These are phyloP conservation scores for Tragelaphus buxtoni DNA, from an alignment of 2,113 vertebrate genomes.

Conservation along the genomic window DNA sequence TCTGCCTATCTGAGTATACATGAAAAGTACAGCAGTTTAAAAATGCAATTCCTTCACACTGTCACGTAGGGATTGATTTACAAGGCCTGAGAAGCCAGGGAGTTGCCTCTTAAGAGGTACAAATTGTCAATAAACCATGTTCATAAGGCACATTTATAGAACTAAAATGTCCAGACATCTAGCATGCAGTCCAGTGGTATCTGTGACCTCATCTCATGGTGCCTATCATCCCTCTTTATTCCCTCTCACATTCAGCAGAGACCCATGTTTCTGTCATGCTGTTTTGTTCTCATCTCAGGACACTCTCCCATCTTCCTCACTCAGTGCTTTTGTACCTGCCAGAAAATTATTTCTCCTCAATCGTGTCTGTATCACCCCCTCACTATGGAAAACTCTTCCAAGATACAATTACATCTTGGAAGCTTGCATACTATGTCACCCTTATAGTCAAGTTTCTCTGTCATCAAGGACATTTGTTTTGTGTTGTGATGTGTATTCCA, in stretches of 20 bases:
- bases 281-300: background rate
- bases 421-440: background rate
- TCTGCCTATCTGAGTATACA: accelerated
- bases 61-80: accelerated
- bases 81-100: accelerated
- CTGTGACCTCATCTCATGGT: accelerated
- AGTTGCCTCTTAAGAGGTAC: background rate
- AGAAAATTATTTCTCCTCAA: background rate
- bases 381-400: background rate
- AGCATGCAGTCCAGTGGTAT: no score
- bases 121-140: accelerated
- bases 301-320: accelerated
- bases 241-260: accelerated
- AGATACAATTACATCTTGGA: background rate
- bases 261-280: accelerated
- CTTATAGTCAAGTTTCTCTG: background rate
- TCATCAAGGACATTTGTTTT: background rate
- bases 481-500: background rate
- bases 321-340: accelerated
- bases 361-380: background rate
- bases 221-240: accelerated
- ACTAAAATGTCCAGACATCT: background rate
- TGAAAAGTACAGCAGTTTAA: background rate
- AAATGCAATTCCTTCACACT: accelerated
- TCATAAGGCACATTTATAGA: background rate